phyloP scores from a whole-genome alignment of 2,113 vertebrate genomes.

The Antechinus stuartii region DNA sequence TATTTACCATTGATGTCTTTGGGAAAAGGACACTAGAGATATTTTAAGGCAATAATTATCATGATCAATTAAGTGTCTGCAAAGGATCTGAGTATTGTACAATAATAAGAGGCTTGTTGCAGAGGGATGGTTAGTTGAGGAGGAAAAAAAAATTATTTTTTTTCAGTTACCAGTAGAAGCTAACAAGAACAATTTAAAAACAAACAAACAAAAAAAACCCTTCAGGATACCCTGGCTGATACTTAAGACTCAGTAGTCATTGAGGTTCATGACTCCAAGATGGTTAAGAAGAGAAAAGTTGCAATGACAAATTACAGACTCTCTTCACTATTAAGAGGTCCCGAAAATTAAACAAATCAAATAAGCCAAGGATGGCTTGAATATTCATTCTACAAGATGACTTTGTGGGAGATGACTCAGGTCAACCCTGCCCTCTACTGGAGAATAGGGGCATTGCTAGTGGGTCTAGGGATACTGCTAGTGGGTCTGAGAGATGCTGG shows the following conservation, averaged over 20 bases:
- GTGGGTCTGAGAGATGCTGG: background rate
- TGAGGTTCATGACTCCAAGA: background rate
- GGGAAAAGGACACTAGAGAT: background rate
- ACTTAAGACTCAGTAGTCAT: background rate
- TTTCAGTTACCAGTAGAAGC: background rate
- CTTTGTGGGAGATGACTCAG: background rate
- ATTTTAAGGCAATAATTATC: background rate
- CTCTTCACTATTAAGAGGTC: background rate
- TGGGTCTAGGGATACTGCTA: background rate
- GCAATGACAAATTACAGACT: background rate
- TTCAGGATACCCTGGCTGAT: background rate
- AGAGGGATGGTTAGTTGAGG: background rate
- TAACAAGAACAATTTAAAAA: background rate
- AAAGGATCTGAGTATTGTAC: background rate
- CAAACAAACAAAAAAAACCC: background rate
- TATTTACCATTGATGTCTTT: background rate
- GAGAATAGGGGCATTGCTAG: background rate
- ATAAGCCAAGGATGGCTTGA: background rate
- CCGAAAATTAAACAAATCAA: background rate
- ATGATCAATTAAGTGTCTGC: background rate
- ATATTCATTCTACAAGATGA: background rate
- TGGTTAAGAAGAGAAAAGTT: background rate
- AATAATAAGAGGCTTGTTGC: background rate
- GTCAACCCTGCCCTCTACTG: slow-evolving; percentile 50
- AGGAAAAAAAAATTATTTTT: background rate